These are phyloP conservation scores for Tigriopus californicus DNA, from an alignment of 2,888 invertebrate species.

Conservation along the genomic window DNA sequence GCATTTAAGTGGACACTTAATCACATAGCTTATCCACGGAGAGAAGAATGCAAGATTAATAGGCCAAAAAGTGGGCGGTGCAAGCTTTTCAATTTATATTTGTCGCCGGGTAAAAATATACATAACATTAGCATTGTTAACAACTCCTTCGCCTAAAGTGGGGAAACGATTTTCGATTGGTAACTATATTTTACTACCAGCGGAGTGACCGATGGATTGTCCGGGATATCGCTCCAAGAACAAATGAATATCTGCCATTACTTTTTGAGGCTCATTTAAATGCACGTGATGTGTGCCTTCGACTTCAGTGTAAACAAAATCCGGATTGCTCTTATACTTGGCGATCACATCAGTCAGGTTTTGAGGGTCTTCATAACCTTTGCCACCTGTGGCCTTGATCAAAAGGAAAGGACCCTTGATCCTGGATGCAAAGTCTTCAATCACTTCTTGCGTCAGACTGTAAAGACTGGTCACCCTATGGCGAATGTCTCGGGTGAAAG, in stretches of 20 bases:
- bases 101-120: no score
- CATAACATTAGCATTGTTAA: no score
- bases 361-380: neutral
- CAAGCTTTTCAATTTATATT: no score
- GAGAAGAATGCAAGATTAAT: no score
- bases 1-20: no score
- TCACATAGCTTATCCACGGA: no score
- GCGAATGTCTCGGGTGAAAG: constrained; percentile 2
- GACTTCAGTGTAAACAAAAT: neutral
- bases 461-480: constrained; percentile 6
- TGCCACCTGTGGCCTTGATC: neutral
- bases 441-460: neutral
- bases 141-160: no score
- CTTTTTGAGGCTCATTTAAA: constrained; percentile 11
- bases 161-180: no score
- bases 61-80: no score
- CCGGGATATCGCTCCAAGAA: neutral
- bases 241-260: neutral
- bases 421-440: neutral
- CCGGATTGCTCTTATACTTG: neutral
- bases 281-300: constrained; percentile 13
- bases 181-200: no score
- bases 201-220: neutral
- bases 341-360: constrained; percentile 2
- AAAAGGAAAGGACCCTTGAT: neutral